phyloP scores from a whole-genome alignment of 2,113 vertebrate genomes.

The Macrotus californicus region DNA sequence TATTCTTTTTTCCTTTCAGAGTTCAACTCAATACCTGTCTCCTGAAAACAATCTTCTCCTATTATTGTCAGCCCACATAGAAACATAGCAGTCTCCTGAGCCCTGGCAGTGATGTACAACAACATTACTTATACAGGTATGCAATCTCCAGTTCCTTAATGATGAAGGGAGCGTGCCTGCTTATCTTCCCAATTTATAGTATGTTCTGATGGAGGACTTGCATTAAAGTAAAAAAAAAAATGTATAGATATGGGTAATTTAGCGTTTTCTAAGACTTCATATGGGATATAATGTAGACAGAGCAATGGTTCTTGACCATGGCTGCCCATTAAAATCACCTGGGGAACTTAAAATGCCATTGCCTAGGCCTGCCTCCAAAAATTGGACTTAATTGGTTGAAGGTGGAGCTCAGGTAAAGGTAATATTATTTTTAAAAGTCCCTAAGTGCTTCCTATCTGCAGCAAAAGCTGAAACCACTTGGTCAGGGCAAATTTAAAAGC shows the following conservation, averaged over 20 bases:
- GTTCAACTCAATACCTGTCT: neutral
- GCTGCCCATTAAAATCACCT: neutral
- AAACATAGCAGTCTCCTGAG: neutral
- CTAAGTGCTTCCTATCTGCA: neutral
- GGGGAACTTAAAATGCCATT: neutral
- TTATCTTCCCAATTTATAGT: neutral
- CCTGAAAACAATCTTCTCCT: neutral
- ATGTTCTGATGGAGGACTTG: neutral
- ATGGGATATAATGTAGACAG: neutral
- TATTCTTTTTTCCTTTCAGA: constrained; percentile 11
- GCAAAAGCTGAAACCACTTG: neutral
- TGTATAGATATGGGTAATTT: neutral
- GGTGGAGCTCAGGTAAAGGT: neutral
- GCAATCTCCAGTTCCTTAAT: neutral
- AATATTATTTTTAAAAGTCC: neutral
- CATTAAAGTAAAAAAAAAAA: neutral
- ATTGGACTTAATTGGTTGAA: neutral
- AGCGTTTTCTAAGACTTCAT: neutral
- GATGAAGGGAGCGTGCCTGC: neutral
- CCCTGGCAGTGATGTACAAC: neutral
- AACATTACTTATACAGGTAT: neutral
- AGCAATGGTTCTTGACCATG: neutral
- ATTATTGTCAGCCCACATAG: neutral
- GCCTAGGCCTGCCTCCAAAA: neutral
- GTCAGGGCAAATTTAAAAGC: neutral